Conservation (phyloP, 2,888 invertebrate species). For the Macaria notata region DNA sequence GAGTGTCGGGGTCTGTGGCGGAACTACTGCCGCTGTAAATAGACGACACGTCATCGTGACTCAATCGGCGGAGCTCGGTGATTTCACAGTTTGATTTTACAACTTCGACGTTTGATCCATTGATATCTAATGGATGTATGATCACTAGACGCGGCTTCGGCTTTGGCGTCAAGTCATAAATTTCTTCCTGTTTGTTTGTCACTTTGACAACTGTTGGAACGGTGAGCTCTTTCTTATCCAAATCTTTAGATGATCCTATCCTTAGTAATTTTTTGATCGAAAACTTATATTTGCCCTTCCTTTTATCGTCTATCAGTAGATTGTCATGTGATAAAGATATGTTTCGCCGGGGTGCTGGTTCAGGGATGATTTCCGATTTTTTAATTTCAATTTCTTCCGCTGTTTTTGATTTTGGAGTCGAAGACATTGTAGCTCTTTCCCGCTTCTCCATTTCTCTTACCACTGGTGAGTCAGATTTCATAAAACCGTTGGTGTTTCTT, state of each 20-base stretch:
- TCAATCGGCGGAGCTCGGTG: slow-evolving; percentile 62
- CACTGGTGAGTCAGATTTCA: slow-evolving; percentile 86
- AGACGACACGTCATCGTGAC: slow-evolving; percentile 80
- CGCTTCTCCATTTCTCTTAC: slow-evolving; percentile 89
- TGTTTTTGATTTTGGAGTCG: slow-evolving; percentile 53
- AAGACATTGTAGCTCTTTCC: slow-evolving; percentile 81
- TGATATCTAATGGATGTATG: slow-evolving; percentile 93
- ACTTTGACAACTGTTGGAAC: slow-evolving; percentile 70
- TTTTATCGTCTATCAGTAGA: slow-evolving; percentile 83
- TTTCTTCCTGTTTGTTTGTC: slow-evolving; percentile 79
- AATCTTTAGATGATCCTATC: slow-evolving; percentile 88
- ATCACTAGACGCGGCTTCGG: slow-evolving; percentile 91
- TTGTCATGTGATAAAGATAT: slow-evolving; percentile 90
- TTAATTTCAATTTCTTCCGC: slow-evolving; percentile 61
- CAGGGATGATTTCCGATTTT: slow-evolving; percentile 73
- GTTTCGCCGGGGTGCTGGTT: slow-evolving; percentile 86
- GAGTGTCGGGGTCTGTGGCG: slow-evolving; percentile 62
- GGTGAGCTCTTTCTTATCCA: slow-evolving; percentile 80
- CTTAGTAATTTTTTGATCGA: slow-evolving; percentile 92
- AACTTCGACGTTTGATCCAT: slow-evolving; percentile 91
- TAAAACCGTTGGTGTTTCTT: slow-evolving; percentile 78
- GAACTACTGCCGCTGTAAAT: slow-evolving; percentile 73
- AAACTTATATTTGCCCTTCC: slow-evolving; percentile 87
- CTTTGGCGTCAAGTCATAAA: slow-evolving; percentile 80
- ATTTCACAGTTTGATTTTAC: slow-evolving; percentile 82